Evolutionary conservation across 2,888 invertebrate species (phyloP), one percentile per base, ranked within the genome.

Genomic region (Megalurothrips usitatus): DNA sequence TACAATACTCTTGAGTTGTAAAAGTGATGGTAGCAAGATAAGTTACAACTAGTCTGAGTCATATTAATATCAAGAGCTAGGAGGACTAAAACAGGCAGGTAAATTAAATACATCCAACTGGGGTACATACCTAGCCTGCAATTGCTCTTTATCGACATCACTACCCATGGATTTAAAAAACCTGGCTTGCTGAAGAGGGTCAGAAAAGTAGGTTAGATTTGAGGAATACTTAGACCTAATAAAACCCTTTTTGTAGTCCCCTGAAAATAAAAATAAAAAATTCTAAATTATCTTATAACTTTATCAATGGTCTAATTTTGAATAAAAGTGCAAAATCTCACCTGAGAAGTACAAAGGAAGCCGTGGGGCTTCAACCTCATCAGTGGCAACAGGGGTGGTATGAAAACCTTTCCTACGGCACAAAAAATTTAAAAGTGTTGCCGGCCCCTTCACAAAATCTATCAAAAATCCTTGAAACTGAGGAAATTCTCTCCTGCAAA

Each of bases 401-500:
- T 94, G 92, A 23, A 95, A 88, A 1, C 87, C 85, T 86, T 92
- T 92, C 80, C 90, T 90, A 28, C 88, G 88, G 84, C 93, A 92
- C 49, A 96, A 87, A 85, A 92, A 94, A 26, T 91, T 91, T 83
- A 92, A 87, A 52, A 95, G 91, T 0, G 93, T 90, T 47, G 89
- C 89, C 0, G 95, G 95, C 0, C 92, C 94, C 0, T 91, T 89
- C 79, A 95, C 88, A 0, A 93, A 88, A 75, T 93, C 91, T 79
- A 90, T 87, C 48, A 94, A 85, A 86, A 93, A 94, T 0, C 92
- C 88, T 84, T 90, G 89, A 85, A 95, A 94, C 0, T 95, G 14
- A 9, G 68, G 68, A 79, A 89, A 91, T 84, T 89, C 87, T 82
- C 90, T 90, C 86, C 6, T 81, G 80, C 2, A 81, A 81, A 43